Evolutionary conservation across 2,797 vertebrate species (phyloP).

Genomic region (Cryptoprocta ferox): DNA sequence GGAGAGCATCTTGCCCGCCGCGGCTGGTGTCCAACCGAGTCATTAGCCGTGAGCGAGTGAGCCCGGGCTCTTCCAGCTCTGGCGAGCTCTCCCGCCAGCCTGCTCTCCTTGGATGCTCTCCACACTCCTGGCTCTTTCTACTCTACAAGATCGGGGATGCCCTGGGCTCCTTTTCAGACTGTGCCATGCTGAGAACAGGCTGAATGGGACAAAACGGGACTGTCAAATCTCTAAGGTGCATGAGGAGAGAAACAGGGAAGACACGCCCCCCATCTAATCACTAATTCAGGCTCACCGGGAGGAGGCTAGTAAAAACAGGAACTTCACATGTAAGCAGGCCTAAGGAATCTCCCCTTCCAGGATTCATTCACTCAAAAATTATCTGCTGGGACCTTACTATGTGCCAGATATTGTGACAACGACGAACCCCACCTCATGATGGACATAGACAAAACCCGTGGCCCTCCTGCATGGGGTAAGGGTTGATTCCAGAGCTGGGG

Average conservation of each 20-base stretch:
- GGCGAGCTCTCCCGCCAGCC: background rate
- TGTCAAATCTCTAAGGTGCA: background rate
- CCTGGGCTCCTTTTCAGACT: constrained; percentile 49
- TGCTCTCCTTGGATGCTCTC: background rate
- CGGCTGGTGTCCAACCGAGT: background rate
- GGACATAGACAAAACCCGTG: background rate
- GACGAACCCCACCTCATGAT: background rate
- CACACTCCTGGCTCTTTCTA: background rate
- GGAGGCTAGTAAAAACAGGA: too few relatives aligned
- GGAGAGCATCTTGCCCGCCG: background rate
- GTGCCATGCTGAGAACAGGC: background rate
- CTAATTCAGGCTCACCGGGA: background rate
- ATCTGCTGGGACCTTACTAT: background rate
- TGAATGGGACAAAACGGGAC: background rate
- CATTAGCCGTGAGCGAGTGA: background rate
- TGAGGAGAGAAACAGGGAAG: background rate
- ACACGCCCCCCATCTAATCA: background rate
- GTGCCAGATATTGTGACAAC: too few relatives aligned
- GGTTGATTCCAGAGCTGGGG: background rate
- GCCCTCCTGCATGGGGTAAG: too few relatives aligned
- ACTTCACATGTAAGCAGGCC: background rate
- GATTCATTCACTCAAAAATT: background rate
- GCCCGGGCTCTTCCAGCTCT: background rate
- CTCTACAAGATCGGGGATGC: background rate
- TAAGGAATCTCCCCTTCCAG: background rate